Evolutionary conservation across 2,113 vertebrate species (phyloP).

Genomic region (Anguilla rostrata): DNA sequence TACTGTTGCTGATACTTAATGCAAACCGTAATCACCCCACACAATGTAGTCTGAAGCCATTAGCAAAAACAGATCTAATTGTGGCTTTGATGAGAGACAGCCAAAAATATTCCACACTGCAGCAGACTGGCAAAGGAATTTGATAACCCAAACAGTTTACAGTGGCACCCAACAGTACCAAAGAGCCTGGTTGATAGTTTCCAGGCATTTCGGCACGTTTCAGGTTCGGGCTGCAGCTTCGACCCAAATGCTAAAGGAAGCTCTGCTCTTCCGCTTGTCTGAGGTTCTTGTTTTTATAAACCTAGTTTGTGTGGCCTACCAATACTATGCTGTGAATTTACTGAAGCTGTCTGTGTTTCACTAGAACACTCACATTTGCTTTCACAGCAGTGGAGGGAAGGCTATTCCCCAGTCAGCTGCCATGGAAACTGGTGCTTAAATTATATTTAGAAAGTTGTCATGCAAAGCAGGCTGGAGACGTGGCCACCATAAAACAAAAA

Average conservation of each 20-base stretch:
- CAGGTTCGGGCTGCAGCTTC: background rate
- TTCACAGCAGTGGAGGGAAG: background rate
- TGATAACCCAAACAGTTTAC: background rate
- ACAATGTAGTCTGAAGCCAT: too few relatives aligned
- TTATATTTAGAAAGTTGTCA: background rate
- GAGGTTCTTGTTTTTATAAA: background rate
- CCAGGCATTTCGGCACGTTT: background rate
- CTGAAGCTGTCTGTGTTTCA: background rate
- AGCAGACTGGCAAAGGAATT: background rate
- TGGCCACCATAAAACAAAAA: background rate
- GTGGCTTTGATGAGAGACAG: too few relatives aligned
- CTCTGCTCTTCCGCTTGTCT: background rate
- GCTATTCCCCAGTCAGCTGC: background rate
- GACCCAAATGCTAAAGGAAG: background rate
- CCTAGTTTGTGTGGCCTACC: background rate
- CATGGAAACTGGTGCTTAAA: background rate
- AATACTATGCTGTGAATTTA: background rate
- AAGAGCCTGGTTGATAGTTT: background rate
- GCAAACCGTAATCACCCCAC: too few relatives aligned
- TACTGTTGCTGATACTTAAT: too few relatives aligned
- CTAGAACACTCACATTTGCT: background rate
- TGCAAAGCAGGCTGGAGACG: background rate
- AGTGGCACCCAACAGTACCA: background rate
- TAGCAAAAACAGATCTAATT: too few relatives aligned
- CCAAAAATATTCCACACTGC: too few relatives aligned